Percentiles rank a stretch among this genome's conserved stretches.
Evolutionary conservation across 2,888 invertebrate genomes (phyloP).

Genomic region (Leptura quadrifasciata): DNA sequence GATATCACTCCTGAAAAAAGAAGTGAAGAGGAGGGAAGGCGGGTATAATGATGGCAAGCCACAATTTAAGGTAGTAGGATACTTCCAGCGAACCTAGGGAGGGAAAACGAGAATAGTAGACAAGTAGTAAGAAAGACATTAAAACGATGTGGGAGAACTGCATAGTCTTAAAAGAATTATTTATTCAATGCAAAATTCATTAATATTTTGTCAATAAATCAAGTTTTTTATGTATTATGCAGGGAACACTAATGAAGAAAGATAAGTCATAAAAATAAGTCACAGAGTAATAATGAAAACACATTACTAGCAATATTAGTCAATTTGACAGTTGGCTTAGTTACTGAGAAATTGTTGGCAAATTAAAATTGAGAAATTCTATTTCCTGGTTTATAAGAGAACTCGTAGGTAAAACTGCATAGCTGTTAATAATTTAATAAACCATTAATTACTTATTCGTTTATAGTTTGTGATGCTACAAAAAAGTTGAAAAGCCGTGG

Average conservation of each 20-base stretch:
- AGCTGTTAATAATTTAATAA: constrained; percentile 2
- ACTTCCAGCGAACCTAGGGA: too few relatives aligned
- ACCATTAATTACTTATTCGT: neutral
- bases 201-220: too few relatives aligned
- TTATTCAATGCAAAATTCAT: too few relatives aligned
- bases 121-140: too few relatives aligned
- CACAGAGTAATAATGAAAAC: neutral
- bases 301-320: neutral
- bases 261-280: neutral
- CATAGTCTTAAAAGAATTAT: too few relatives aligned
- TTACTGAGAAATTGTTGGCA: neutral
- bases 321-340: constrained; percentile 1
- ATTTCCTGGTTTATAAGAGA: neutral
- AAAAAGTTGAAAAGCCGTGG: neutral
- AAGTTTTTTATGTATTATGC: too few relatives aligned
- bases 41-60: too few relatives aligned
- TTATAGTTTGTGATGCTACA: neutral
- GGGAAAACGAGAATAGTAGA: too few relatives aligned
- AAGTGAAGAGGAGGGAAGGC: too few relatives aligned
- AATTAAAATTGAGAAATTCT: neutral
- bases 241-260: neutral
- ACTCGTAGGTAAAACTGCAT: neutral
- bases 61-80: too few relatives aligned
- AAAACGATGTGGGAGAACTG: too few relatives aligned
- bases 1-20: too few relatives aligned